These are phyloP conservation scores for Glyptemys insculpta DNA, from an alignment of 2,797 vertebrate genomes.

Conservation along the genomic window DNA sequence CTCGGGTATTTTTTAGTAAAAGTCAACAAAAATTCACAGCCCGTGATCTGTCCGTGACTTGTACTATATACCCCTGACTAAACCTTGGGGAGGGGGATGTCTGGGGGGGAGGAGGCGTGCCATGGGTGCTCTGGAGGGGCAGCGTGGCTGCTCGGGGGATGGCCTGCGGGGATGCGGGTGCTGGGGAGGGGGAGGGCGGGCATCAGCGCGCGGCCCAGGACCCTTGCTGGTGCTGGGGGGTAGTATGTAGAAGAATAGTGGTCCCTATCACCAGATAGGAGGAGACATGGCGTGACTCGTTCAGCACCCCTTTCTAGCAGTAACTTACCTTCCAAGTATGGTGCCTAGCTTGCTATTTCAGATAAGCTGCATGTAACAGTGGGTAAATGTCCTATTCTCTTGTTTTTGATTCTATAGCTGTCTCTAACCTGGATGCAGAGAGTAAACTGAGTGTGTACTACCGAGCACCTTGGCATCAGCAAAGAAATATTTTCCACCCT, in stretches of 20 bases:
- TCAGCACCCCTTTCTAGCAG: neutral
- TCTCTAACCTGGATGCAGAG: slow-evolving; percentile 95
- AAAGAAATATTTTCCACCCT: slow-evolving; percentile 92
- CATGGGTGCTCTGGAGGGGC: too few relatives aligned
- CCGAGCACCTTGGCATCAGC: slow-evolving; percentile 91
- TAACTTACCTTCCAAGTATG: neutral
- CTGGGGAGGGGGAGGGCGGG: too few relatives aligned
- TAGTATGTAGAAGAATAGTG: neutral
- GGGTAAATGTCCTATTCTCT: neutral
- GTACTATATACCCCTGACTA: too few relatives aligned
- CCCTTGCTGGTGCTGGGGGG: too few relatives aligned
- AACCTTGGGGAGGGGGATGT: too few relatives aligned
- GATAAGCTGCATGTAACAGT: neutral
- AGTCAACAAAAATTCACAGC: too few relatives aligned
- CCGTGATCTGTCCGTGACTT: too few relatives aligned
- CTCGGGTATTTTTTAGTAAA: too few relatives aligned
- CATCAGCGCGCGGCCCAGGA: rapidly evolving
- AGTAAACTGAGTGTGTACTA: slow-evolving; percentile 93
- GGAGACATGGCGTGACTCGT: neutral
- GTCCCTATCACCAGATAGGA: neutral
- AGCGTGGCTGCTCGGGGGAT: too few relatives aligned
- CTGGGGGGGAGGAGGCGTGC: too few relatives aligned
- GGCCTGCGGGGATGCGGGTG: too few relatives aligned
- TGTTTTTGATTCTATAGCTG: slow-evolving; percentile 83
- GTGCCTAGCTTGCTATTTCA: neutral